Evolutionary conservation across 2,888 invertebrate species (phyloP).

Genomic region (Eurois occulta): DNA sequence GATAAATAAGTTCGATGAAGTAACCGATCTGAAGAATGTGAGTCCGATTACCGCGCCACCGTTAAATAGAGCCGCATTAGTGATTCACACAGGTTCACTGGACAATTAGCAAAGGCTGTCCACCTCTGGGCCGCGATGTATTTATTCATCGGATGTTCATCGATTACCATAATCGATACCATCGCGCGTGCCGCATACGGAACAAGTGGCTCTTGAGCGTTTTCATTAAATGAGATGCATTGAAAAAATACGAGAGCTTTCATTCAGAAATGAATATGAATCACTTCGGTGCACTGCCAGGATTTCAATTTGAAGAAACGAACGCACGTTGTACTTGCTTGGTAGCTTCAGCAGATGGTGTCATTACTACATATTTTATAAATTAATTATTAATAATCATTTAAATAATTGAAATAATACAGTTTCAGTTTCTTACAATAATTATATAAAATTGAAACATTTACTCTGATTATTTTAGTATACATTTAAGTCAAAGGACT

Average conservation of each 20-base stretch:
- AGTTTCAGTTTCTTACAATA: background rate
- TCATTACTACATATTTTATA: slow-evolving; percentile 1
- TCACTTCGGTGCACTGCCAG: slow-evolving; percentile 28
- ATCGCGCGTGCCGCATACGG: slow-evolving; percentile 88
- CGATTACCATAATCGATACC: slow-evolving; percentile 90
- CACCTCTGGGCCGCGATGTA: slow-evolving; percentile 88
- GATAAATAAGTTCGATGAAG: slow-evolving; percentile 55
- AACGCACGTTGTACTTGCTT: background rate
- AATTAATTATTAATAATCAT: background rate
- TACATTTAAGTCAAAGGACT: background rate
- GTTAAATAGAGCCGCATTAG: slow-evolving; percentile 85
- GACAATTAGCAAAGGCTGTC: slow-evolving; percentile 91
- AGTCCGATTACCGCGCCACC: slow-evolving; percentile 76
- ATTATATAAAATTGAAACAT: background rate
- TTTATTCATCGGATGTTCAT: slow-evolving; percentile 90
- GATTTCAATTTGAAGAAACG: slow-evolving; percentile 25
- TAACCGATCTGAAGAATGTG: slow-evolving; percentile 75
- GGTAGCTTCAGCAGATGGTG: background rate
- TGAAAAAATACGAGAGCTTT: slow-evolving; percentile 68
- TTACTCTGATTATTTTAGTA: background rate
- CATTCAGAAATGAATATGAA: slow-evolving; percentile 61
- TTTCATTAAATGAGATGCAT: slow-evolving; percentile 83
- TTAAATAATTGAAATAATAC: background rate
- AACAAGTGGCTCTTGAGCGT: slow-evolving; percentile 79
- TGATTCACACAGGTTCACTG: slow-evolving; percentile 88